A percentile compares a stretch with the other conserved stretches of the same genome.
These are phyloP conservation scores for Papilio machaon DNA, from an alignment of 1,140 invertebrate species.

Conservation along the genomic window DNA sequence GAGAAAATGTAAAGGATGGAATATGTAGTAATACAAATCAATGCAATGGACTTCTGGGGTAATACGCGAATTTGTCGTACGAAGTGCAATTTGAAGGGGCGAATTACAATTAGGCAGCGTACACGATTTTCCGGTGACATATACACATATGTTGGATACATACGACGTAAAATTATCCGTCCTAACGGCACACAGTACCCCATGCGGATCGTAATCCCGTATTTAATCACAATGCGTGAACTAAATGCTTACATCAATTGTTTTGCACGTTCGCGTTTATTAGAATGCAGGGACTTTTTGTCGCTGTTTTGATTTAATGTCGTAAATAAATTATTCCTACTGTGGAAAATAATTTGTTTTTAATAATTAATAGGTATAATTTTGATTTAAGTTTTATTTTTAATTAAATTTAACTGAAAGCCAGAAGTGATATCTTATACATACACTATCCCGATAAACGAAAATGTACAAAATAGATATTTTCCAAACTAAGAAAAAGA, in stretches of 20 bases:
- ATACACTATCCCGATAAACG: no score
- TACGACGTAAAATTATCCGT: slow-evolving; percentile 46
- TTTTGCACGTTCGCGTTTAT: slow-evolving; percentile 22
- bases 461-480: no score
- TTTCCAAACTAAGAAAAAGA: no score
- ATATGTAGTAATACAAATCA: no score
- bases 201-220: slow-evolving; percentile 36
- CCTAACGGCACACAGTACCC: slow-evolving; percentile 44
- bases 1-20: no score
- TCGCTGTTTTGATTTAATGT: not conserved
- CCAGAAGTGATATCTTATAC: no score
- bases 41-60: no score
- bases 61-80: no score
- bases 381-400: no score
- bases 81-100: not conserved
- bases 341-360: no score
- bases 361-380: no score
- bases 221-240: slow-evolving; percentile 41
- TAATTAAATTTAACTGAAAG: no score
- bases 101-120: not conserved
- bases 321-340: not conserved
- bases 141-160: not conserved
- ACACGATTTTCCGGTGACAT: not conserved
- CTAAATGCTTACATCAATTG: slow-evolving; percentile 42
- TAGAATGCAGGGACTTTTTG: not conserved